Conservation (phyloP, 2,888 invertebrate species). For the Agrochola macilenta region DNA sequence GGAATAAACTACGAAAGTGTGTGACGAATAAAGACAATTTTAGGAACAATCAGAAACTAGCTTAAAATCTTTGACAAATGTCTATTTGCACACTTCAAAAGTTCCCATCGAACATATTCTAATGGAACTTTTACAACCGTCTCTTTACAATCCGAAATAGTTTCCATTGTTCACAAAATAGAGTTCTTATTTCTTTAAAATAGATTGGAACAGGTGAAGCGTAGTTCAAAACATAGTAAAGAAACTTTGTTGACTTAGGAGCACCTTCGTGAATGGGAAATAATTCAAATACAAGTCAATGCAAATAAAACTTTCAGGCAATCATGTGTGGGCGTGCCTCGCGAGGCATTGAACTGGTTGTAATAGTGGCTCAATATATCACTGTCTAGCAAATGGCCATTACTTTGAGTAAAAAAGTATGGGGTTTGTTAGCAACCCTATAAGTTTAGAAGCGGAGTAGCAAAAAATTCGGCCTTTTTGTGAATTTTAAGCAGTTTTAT, state of each 20-base stretch:
- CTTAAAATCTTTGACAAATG: conserved; percentile 38
- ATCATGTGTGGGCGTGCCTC: conserved; percentile 19
- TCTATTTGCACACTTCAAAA: conserved; percentile 45
- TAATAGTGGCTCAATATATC: conserved; percentile 24
- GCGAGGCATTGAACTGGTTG: conserved; percentile 16
- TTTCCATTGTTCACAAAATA: conserved; percentile 2
- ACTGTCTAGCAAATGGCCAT: conserved; percentile 35
- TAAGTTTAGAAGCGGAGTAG: background rate
- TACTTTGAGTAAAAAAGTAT: conserved; percentile 19
- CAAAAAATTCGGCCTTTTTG: conserved; percentile 2
- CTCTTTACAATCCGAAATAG: background rate
- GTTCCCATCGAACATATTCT: conserved; percentile 32
- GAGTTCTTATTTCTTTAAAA: conserved; percentile 11
- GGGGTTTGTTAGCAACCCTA: background rate
- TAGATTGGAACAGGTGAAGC: conserved; percentile 10
- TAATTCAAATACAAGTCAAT: conserved; percentile 55
- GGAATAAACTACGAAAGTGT: background rate
- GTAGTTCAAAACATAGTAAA: conserved; percentile 42
- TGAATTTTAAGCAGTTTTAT: conserved; percentile 32
- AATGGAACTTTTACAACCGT: conserved; percentile 34
- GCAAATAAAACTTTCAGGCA: conserved; percentile 56
- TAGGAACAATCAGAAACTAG: conserved; percentile 29
- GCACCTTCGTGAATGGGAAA: conserved; percentile 54
- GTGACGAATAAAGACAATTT: background rate
- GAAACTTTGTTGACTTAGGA: conserved; percentile 62